Base-by-base conservation (phyloP, 2,888 invertebrate genomes). In the Drosophila atripex region DNA sequence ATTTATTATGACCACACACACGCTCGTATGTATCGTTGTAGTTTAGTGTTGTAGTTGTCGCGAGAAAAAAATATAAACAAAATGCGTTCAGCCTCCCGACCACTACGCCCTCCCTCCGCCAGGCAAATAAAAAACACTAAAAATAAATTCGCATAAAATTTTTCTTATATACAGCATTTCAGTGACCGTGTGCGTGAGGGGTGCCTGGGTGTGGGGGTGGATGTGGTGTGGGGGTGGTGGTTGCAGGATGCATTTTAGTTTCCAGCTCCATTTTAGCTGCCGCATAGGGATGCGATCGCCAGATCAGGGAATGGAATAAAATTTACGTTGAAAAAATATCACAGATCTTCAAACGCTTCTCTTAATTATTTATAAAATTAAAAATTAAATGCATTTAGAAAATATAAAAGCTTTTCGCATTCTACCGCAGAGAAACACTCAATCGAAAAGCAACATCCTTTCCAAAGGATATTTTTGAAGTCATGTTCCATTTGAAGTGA, bases 141-240 rank as follows among this genome's bases (percentile, higher is more conserved):
- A 86, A 86, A 86, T 78, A 86, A 76, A 86, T 88, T 88, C 73
- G 78, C 87, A 88, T 86, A 87, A 80, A 86, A 86, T 70, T 64
- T 43, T 61, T 86, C 71, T 71, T 71, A 83, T 86, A 86, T 83
- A 83, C 83, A 77, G 66, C 70, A 72, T 66, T 64, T 68, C 60
- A 55, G 58, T 66, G 64, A n/a, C 23, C 56, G 55, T 55, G 57
- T 57, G 59, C 52, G 68, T 45, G 30, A 38, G 52, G 49, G 55
- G 41, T 63, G 41, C 65, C 49, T 52, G 50, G 56, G 71, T 60
- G 50, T 35, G 58, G 53, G n/a, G n/a, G n/a, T n/a, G n/a, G n/a
- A n/a, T n/a, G n/a, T n/a, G n/a, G n/a, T n/a, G 71, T 60, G 50
- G 30, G 58, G 53, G 39, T n/a, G 16, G 30, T 30, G 47, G 54